Percentiles rank a stretch among this genome's conserved stretches.
Evolutionary conservation across 1,140 invertebrate genomes (phyloP).

Genomic region (Harlomillsia oculata): DNA sequence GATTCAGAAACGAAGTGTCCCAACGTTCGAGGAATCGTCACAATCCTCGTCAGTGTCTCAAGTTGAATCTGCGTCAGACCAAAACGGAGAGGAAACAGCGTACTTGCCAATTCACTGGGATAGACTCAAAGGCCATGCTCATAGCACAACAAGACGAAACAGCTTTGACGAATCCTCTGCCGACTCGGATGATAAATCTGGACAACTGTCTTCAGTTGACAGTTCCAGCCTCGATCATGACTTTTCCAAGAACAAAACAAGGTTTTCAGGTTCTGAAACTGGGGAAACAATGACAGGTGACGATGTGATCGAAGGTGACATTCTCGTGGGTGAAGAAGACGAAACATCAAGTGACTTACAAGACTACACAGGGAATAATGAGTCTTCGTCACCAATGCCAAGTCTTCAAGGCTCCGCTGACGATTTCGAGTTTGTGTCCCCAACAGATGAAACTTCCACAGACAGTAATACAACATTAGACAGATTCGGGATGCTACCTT

Average conservation of each 20-base stretch:
- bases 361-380: neutral
- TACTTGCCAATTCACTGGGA: slow-evolving; percentile 14
- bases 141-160: slow-evolving; percentile 18
- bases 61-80: neutral
- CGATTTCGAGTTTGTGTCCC: slow-evolving; percentile 9
- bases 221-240: slow-evolving; percentile 20
- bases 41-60: neutral
- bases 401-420: slow-evolving; percentile 21
- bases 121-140: slow-evolving; percentile 30
- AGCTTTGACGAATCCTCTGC: neutral
- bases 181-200: neutral
- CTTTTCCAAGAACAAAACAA: neutral
- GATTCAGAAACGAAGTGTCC: slow-evolving; percentile 19
- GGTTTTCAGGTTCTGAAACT: too few species aligned
- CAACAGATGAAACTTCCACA: slow-evolving; percentile 16
- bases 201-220: slow-evolving; percentile 20
- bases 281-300: neutral
- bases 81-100: slow-evolving; percentile 15
- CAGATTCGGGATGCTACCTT: neutral
- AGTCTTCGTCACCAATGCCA: slow-evolving; percentile 22
- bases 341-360: slow-evolving; percentile 5
- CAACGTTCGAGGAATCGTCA: neutral
- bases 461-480: slow-evolving; percentile 22
- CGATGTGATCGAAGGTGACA: slow-evolving; percentile 27
- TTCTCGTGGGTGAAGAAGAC: slow-evolving; percentile 33